These are phyloP conservation scores for Latrodectus elegans DNA, from an alignment of 2,888 invertebrate genomes.

Conservation along the genomic window DNA sequence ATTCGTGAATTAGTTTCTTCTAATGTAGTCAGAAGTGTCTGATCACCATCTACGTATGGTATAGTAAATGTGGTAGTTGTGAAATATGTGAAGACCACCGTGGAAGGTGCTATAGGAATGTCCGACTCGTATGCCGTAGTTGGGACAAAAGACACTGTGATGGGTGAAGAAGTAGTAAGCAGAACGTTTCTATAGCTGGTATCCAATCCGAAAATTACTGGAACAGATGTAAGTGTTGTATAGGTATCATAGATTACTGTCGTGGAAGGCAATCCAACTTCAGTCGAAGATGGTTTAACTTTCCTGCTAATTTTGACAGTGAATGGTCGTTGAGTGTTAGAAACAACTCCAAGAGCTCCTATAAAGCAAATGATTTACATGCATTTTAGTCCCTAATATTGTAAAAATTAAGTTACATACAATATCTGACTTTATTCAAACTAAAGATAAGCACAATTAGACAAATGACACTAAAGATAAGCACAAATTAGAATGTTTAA, in stretches of 20 bases:
- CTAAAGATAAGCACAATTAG: too few species aligned
- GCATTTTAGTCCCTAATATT: too few species aligned
- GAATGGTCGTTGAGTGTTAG: slow-evolving; percentile 57
- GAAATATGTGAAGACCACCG: slow-evolving; percentile 70
- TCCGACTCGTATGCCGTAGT: slow-evolving; percentile 34
- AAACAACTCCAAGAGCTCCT: slow-evolving; percentile 60
- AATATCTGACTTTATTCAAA: too few species aligned
- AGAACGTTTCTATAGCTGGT: slow-evolving; percentile 68
- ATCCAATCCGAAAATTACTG: slow-evolving; percentile 70
- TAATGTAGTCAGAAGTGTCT: slow-evolving; percentile 87
- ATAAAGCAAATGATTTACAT: background rate
- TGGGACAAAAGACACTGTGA: slow-evolving; percentile 64
- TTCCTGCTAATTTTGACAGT: slow-evolving; percentile 69
- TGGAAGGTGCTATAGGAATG: slow-evolving; percentile 46
- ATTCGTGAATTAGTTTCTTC: slow-evolving; percentile 93
- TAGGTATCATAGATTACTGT: slow-evolving; percentile 68
- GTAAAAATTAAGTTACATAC: too few species aligned
- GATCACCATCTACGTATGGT: slow-evolving; percentile 79
- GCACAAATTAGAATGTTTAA: too few species aligned
- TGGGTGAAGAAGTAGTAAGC: slow-evolving; percentile 65
- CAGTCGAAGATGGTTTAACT: slow-evolving; percentile 55
- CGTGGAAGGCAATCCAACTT: slow-evolving; percentile 33
- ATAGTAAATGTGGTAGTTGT: slow-evolving; percentile 72
- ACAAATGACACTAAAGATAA: too few species aligned
- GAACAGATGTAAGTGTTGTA: slow-evolving; percentile 68